Evolutionary conservation across 2,797 vertebrate genomes (phyloP).

Genomic region (Myoxocephalus aenaeus): DNA sequence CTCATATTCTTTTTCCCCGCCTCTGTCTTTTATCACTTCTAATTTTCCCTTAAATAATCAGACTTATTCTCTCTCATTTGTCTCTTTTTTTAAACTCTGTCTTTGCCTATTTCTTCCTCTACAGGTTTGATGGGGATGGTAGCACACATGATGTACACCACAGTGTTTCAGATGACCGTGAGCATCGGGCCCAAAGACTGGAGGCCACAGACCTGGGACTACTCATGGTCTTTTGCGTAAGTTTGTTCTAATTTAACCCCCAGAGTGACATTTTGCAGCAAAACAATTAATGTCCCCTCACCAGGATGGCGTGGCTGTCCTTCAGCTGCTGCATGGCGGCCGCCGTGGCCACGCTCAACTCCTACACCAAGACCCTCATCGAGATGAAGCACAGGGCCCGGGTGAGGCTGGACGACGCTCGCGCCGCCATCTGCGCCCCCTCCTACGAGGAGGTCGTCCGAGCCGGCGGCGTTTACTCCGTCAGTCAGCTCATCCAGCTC

Average conservation of each 20-base stretch:
- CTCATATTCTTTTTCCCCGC: neutral
- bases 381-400: slow-evolving; percentile 95
- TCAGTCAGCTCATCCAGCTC: slow-evolving; percentile 82
- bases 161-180: slow-evolving; percentile 87
- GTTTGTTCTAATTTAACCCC: slow-evolving; percentile 48
- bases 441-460: slow-evolving; percentile 81
- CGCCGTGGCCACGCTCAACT: slow-evolving; percentile 96
- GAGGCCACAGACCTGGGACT: slow-evolving; percentile 87
- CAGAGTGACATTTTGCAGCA: too few species aligned
- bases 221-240: slow-evolving; percentile 87
- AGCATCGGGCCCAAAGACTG: slow-evolving; percentile 88
- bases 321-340: slow-evolving; percentile 98
- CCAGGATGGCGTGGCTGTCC: slow-evolving; percentile 95
- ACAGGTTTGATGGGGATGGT: slow-evolving; percentile 88
- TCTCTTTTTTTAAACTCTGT: neutral
- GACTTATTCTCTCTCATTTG: neutral
- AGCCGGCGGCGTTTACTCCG: slow-evolving; percentile 75
- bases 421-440: slow-evolving; percentile 77
- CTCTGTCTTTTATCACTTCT: neutral
- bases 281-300: neutral
- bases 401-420: slow-evolving; percentile 89
- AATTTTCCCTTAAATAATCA: neutral
- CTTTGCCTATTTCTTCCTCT: neutral
- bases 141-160: slow-evolving; percentile 89
- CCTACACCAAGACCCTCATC: slow-evolving; percentile 97